These are phyloP conservation scores for Hypotaenidia philippensis DNA, from an alignment of 2,797 vertebrate genomes.

Conservation along the genomic window DNA sequence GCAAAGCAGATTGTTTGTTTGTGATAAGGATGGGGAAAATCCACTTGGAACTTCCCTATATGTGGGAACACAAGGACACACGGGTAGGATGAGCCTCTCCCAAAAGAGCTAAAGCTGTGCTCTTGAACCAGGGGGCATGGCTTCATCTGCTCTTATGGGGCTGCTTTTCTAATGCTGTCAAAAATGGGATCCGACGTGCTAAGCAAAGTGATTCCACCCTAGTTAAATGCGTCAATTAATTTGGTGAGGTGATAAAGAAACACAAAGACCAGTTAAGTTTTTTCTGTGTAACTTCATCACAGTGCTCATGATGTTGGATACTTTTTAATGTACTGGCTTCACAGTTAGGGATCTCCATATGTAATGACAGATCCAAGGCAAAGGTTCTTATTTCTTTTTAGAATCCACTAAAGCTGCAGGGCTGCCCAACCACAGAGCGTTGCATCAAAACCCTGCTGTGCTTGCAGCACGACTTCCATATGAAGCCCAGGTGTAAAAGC, in stretches of 20 bases:
- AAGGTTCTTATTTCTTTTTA: neutral
- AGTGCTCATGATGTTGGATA: neutral
- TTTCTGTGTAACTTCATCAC: neutral
- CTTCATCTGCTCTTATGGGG: neutral
- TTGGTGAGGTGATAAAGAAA: conserved; percentile 24
- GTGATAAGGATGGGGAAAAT: neutral
- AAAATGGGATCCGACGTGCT: conserved; percentile 23
- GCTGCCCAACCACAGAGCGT: neutral
- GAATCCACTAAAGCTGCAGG: neutral
- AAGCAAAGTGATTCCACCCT: neutral
- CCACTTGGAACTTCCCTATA: neutral
- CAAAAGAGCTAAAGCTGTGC: neutral
- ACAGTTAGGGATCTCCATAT: neutral
- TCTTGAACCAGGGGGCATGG: neutral
- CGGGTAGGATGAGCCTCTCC: neutral
- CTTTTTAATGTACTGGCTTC: neutral
- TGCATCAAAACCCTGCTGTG: neutral
- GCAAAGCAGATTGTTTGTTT: neutral
- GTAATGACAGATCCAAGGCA: neutral
- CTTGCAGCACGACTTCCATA: neutral
- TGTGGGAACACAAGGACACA: neutral
- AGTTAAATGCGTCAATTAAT: neutral
- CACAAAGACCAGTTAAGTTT: neutral
- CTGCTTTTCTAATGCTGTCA: neutral
- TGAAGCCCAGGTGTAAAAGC: conserved; percentile 5